Evolutionary conservation across 1,140 invertebrate species (phyloP), one percentile per base, ranked within the genome.

Genomic region (Trissolcus basalis): DNA sequence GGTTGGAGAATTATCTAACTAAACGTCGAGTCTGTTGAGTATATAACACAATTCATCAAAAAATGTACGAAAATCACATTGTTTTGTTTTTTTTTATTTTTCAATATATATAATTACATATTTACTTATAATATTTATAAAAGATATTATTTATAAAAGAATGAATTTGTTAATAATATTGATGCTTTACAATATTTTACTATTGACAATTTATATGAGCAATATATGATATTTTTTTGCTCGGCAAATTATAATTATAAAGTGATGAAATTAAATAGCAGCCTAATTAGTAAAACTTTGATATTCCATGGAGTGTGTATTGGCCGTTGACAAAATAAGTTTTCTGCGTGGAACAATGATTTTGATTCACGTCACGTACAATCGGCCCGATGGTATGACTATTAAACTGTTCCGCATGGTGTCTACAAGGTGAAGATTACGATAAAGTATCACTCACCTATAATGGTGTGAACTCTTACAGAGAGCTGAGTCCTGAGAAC

Each of bases 401-500:
- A 68, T 65, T 65, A 69, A 69, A 78, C 45, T 65, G 64, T 68
- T 72, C 47, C 51, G 51, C 54, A 58, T 50, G 56, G 56, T 61
- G 36, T 51, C 65, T 61, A 73, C 65, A 73, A 70, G 61, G 45
- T 60, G 47, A 69, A 74, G 70, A 80, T 72, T 50, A 74, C 70
- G 63, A 77, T 77, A 75, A 70, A 71, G 59, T 44, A 45, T 14
- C 77, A 91, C 94, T 96, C 91, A 99, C 98, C 98, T 87, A 99
- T 98, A 80, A 99, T 98, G 60, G 96, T 95, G 89, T 99, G 96
- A 43, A 99, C 98, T 82, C 97, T 91, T 33, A 99, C 96, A 49
- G 97, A 97, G 14, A 99, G 91, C 87, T 99, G 97, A 35, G 97
- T 99, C 81, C 98, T 92, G 70, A 99, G 91, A 77, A 99, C 95